A percentile compares a stretch with the other conserved stretches of the same genome.
These are phyloP conservation scores for Peromyscus melanophrys DNA, from an alignment of 2,797 vertebrate species.

Conservation along the genomic window DNA sequence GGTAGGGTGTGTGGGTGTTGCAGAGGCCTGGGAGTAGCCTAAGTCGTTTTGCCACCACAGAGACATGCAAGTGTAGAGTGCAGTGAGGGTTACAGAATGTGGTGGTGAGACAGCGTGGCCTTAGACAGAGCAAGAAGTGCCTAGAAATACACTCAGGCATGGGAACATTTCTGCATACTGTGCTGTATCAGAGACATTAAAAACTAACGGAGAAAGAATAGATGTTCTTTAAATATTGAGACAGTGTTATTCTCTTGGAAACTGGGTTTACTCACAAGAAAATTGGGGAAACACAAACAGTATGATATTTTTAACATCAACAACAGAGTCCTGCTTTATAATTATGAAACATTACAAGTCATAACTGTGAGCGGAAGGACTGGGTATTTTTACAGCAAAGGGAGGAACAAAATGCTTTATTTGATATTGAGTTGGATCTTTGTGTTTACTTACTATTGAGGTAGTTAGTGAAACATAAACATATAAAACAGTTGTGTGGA, in stretches of 20 bases:
- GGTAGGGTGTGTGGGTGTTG: background rate
- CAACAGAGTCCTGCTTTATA: background rate
- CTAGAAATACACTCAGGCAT: background rate
- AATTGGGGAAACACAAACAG: conserved; percentile 10
- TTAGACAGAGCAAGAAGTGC: conserved; percentile 26
- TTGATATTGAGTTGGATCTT: background rate
- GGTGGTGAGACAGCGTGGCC: conserved; percentile 15
- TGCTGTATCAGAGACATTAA: background rate
- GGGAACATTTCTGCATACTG: background rate
- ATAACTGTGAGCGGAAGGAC: background rate
- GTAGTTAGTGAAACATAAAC: conserved; percentile 20
- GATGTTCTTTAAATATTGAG: background rate
- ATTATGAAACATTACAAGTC: background rate
- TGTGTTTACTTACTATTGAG: conserved; percentile 1
- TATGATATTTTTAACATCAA: conserved; percentile 45
- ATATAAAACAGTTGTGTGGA: background rate
- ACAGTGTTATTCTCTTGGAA: conserved; percentile 27
- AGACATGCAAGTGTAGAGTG: background rate
- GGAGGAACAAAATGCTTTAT: conserved; percentile 12
- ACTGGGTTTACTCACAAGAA: conserved; percentile 31
- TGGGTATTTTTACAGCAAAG: background rate
- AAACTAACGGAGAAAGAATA: background rate
- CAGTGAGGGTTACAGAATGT: background rate
- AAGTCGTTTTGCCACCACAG: background rate
- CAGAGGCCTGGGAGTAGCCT: background rate